These are phyloP conservation scores for Myotis myotis DNA, from an alignment of 2,797 vertebrate species.

Conservation along the genomic window DNA sequence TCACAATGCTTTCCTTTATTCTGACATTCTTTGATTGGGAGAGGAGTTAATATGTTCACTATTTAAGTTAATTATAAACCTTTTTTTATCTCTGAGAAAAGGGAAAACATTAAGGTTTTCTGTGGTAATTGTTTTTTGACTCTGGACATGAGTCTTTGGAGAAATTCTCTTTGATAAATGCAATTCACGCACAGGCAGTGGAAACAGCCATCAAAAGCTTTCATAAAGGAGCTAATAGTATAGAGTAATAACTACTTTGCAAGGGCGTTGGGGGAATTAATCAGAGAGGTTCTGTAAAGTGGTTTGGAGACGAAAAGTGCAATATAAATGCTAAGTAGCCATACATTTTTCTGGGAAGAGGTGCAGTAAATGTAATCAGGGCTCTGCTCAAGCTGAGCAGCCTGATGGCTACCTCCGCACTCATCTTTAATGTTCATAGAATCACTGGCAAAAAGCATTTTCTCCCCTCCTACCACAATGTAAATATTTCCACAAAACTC, in stretches of 20 bases:
- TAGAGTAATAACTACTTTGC: neutral
- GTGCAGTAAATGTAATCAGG: conserved; percentile 6
- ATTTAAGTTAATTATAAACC: neutral
- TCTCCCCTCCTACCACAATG: neutral
- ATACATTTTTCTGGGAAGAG: conserved; percentile 48
- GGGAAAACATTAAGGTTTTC: neutral
- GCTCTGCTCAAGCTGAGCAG: neutral
- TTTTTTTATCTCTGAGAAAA: neutral
- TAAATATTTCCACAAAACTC: neutral
- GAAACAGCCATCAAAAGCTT: neutral
- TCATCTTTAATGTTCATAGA: conserved; percentile 15
- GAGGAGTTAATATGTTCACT: neutral
- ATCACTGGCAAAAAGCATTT: neutral
- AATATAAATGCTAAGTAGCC: conserved; percentile 69
- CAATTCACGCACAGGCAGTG: neutral
- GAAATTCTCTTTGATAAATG: conserved; percentile 16
- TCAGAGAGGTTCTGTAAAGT: conserved; percentile 44
- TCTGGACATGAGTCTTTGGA: conserved; percentile 6
- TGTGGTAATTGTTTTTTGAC: conserved; percentile 22
- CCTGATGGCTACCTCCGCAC: neutral
- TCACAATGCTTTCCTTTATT: neutral
- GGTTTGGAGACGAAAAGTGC: conserved; percentile 24
- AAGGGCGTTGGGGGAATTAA: conserved; percentile 16
- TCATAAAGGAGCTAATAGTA: neutral
- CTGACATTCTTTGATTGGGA: neutral